Evolutionary conservation across 1,140 invertebrate species (phyloP).

Genomic region (Parasteatoda tepidariorum): DNA sequence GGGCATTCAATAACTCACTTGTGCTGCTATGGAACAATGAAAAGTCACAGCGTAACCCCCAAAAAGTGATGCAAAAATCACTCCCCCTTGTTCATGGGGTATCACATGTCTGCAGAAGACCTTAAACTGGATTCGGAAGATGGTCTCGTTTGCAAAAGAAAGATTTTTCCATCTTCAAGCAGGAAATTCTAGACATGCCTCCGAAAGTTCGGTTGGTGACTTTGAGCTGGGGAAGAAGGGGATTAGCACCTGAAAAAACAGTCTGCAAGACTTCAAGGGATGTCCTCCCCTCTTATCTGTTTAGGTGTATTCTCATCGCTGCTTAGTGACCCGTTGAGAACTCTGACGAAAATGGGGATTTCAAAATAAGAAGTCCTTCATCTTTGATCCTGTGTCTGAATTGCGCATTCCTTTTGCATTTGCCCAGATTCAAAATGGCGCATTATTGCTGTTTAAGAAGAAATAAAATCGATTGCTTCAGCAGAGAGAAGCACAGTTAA

Average conservation of each 20-base stretch:
- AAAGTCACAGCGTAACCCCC: slow-evolving; percentile 4
- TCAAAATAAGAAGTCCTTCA: too few species aligned
- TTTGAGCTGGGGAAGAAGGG: neutral
- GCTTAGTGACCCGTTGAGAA: slow-evolving; percentile 36
- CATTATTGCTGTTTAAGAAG: too few species aligned
- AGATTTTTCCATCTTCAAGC: neutral
- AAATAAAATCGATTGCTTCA: too few species aligned
- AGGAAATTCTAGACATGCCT: slow-evolving; percentile 27
- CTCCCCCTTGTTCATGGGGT: neutral
- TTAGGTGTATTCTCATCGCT: neutral
- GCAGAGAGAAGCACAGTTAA: too few species aligned
- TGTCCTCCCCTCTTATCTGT: slow-evolving; percentile 3
- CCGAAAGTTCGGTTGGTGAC: neutral
- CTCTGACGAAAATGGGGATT: too few species aligned
- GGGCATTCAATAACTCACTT: neutral
- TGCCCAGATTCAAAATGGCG: too few species aligned
- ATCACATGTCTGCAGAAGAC: neutral
- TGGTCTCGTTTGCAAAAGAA: neutral
- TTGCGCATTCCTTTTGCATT: too few species aligned
- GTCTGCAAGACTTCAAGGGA: neutral
- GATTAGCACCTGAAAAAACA: slow-evolving; percentile 47
- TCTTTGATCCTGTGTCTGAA: too few species aligned
- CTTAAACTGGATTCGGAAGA: neutral
- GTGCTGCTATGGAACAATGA: neutral
- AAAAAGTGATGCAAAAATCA: neutral